Evolutionary conservation across 2,797 vertebrate species (phyloP).

Genomic region (Sandelia bainsii): DNA sequence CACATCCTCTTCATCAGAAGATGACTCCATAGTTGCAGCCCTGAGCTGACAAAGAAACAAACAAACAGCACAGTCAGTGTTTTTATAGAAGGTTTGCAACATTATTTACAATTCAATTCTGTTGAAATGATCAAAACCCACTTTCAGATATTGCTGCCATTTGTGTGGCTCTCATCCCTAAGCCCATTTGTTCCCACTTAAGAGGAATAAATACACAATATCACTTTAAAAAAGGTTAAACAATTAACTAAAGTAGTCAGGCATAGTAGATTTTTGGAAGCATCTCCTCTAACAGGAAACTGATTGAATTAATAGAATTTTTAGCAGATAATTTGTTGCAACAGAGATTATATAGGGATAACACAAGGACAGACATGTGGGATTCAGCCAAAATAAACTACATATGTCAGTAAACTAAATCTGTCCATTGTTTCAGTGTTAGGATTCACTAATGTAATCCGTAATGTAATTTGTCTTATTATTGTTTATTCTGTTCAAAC

Average conservation of each 20-base stretch:
- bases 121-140: background rate
- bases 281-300: background rate
- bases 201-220: no score
- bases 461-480: no score
- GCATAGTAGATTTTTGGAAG: background rate
- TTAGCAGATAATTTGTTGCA: no score
- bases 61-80: background rate
- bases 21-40: constrained; percentile 85
- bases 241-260: background rate
- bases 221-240: no score
- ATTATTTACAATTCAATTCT: background rate
- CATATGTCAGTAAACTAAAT: no score
- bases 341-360: background rate
- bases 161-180: background rate
- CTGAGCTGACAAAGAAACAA: constrained; percentile 27
- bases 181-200: background rate
- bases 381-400: background rate
- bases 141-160: no score
- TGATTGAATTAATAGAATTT: no score
- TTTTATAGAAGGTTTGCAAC: no score
- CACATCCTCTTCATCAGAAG: constrained; percentile 85
- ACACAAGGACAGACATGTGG: background rate
- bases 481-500: no score
- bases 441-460: no score
- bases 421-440: no score